A percentile compares a stretch with the other conserved stretches of the same genome.
Evolutionary conservation across 1,140 invertebrate genomes (phyloP).

Genomic region (Antheraea mylitta): DNA sequence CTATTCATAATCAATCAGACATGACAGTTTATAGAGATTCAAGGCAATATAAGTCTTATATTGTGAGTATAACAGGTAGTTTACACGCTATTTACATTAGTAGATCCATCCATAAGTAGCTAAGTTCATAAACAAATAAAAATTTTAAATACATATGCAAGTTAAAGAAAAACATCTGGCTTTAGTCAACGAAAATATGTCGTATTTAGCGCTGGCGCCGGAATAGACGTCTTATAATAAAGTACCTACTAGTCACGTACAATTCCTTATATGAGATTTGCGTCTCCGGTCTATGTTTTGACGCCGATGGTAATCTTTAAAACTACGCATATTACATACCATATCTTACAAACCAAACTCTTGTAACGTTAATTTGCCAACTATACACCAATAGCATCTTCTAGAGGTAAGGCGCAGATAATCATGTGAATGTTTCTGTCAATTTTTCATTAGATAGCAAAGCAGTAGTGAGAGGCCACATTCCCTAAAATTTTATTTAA

Average conservation of each 20-base stretch:
- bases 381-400: not conserved
- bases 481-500: no score
- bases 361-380: not conserved
- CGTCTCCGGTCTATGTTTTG: not conserved
- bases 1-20: no score
- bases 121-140: no score
- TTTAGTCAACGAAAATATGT: not conserved
- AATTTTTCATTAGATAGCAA: no score
- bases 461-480: no score
- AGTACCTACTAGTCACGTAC: not conserved
- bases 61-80: no score
- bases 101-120: no score
- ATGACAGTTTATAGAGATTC: no score
- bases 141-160: no score
- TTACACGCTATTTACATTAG: no score
- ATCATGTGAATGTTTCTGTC: no score
- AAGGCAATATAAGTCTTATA: no score
- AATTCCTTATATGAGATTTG: not conserved
- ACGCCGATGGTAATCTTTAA: not conserved
- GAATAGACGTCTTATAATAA: not conserved
- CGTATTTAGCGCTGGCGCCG: constrained; percentile 5
- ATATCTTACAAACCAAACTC: not conserved
- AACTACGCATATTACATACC: not conserved
- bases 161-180: not conserved
- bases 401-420: not conserved